Conservation (phyloP, 2,113 vertebrate species). For the Vulpes vulpes region DNA sequence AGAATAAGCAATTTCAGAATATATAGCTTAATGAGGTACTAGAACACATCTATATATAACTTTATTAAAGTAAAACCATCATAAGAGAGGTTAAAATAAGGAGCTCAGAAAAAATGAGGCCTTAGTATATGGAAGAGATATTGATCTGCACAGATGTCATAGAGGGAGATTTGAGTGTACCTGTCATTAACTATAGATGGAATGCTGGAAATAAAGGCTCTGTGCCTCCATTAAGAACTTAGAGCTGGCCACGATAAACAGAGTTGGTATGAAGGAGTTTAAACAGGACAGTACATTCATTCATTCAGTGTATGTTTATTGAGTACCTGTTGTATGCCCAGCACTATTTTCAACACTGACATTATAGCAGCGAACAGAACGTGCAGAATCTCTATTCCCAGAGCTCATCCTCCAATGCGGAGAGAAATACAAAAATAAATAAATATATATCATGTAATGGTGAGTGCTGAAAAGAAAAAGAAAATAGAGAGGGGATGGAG, state of each 20-base stretch:
- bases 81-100: background rate
- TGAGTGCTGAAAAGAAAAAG: conserved; percentile 33
- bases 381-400: background rate
- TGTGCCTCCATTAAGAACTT: conserved; percentile 23
- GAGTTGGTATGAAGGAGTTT: background rate
- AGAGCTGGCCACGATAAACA: background rate
- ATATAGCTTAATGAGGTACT: background rate
- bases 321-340: background rate
- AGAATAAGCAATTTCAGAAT: conserved; percentile 31
- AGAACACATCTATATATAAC: background rate
- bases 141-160: background rate
- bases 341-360: background rate
- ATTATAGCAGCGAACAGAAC: background rate
- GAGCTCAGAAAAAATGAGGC: background rate
- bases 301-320: background rate
- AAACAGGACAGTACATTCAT: background rate
- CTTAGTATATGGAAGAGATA: background rate
- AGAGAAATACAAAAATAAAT: conserved; percentile 1
- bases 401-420: background rate
- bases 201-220: background rate
- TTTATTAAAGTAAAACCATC: background rate
- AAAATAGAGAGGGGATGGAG: background rate
- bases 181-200: background rate
- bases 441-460: background rate
- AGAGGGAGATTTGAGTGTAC: background rate